These are phyloP conservation scores for Bugulina stolonifera DNA, from an alignment of 2,888 invertebrate species.

Conservation along the genomic window DNA sequence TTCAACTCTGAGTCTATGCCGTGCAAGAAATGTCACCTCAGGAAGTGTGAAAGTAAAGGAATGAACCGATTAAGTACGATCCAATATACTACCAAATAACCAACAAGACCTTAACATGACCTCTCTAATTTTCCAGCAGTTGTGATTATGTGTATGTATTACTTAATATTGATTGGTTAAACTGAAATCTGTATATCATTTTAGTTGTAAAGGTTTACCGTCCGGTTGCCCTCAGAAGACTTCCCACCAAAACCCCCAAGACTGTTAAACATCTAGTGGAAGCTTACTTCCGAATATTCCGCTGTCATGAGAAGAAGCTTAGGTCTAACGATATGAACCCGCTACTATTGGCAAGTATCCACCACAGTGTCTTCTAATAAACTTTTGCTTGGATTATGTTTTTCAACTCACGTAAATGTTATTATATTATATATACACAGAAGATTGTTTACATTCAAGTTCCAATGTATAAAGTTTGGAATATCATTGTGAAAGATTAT, in stretches of 20 bases:
- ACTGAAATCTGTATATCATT: background rate
- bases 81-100: background rate
- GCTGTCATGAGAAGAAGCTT: background rate
- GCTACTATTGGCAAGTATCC: background rate
- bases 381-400: too few relatives aligned
- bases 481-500: background rate
- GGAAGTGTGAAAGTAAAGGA: constrained; percentile 5
- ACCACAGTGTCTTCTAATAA: too few relatives aligned
- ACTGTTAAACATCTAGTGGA: background rate
- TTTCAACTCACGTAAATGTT: too few relatives aligned
- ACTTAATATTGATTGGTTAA: too few relatives aligned
- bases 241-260: background rate
- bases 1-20: background rate
- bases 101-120: too few relatives aligned
- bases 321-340: background rate
- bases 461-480: too few relatives aligned
- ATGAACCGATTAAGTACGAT: background rate
- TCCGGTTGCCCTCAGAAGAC: background rate
- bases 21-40: background rate
- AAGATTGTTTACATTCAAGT: too few relatives aligned
- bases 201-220: background rate
- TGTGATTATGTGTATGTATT: too few relatives aligned
- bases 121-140: too few relatives aligned
- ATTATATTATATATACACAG: too few relatives aligned
- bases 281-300: background rate